These are phyloP conservation scores for Brachionus plicatilis DNA, from an alignment of 1,140 invertebrate genomes.

Conservation along the genomic window DNA sequence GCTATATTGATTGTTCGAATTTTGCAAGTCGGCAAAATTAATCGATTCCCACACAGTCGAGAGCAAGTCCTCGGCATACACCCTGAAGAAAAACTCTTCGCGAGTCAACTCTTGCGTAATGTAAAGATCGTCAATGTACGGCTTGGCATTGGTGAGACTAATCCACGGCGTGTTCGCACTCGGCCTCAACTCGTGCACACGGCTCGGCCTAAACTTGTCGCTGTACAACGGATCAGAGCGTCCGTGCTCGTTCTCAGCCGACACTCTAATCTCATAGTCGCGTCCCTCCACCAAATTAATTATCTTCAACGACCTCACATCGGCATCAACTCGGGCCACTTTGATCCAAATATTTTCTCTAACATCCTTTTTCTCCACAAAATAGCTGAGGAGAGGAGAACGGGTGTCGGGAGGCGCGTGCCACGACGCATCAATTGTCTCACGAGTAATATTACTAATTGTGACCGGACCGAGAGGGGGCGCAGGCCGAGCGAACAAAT, in stretches of 20 bases:
- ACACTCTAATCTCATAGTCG: constrained; percentile 91
- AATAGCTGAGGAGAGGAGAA: constrained; percentile 92
- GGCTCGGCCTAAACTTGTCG: constrained; percentile 80
- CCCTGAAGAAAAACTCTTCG: constrained; percentile 33
- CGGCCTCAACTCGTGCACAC: constrained; percentile 53
- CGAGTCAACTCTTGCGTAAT: constrained; percentile 28
- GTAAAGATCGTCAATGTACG: constrained; percentile 34
- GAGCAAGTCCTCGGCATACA: constrained; percentile 24
- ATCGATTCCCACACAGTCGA: constrained; percentile 38
- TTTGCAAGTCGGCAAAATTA: constrained; percentile 32
- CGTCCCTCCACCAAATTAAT: constrained; percentile 84
- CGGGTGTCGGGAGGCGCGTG: constrained; percentile 88
- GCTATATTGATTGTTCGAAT: not conserved
- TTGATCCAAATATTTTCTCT: constrained; percentile 84
- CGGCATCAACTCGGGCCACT: constrained; percentile 82
- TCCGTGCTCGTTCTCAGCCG: constrained; percentile 91
- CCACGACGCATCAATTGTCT: constrained; percentile 90
- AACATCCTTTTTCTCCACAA: constrained; percentile 92
- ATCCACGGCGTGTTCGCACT: constrained; percentile 32
- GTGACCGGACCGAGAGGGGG: constrained; percentile 87
- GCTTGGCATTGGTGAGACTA: constrained; percentile 31
- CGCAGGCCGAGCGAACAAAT: constrained; percentile 62
- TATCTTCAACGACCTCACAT: constrained; percentile 70
- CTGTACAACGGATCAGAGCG: constrained; percentile 87
- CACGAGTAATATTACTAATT: constrained; percentile 83